These are phyloP conservation scores for Hemichromis elongatus DNA, from an alignment of 2,113 vertebrate genomes.

Conservation along the genomic window DNA sequence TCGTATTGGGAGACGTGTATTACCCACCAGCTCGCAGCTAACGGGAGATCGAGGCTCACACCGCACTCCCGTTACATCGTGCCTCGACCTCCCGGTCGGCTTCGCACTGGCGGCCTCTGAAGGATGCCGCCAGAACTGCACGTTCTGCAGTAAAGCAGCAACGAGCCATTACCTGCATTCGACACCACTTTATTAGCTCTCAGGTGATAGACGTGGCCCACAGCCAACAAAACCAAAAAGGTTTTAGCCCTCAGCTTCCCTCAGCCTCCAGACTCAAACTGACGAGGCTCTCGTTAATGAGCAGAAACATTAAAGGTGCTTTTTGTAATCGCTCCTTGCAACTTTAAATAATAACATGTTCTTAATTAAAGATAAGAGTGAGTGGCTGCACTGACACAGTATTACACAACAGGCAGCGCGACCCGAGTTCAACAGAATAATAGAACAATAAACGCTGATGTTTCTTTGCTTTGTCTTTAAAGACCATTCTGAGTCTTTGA, in stretches of 20 bases:
- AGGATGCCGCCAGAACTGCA: too few relatives aligned
- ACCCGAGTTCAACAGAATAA: neutral
- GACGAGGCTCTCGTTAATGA: neutral
- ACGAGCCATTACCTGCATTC: neutral
- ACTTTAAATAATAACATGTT: neutral
- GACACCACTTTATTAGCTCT: neutral
- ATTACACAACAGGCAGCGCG: neutral
- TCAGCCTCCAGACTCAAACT: neutral
- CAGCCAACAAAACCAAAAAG: neutral
- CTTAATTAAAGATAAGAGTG: neutral
- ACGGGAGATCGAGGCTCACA: too few relatives aligned
- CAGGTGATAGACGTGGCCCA: neutral
- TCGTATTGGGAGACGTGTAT: too few relatives aligned
- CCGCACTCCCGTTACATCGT: too few relatives aligned
- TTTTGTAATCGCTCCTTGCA: neutral
- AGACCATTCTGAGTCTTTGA: neutral
- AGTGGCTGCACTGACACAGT: neutral
- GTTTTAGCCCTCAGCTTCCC: neutral
- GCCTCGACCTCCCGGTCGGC: too few relatives aligned
- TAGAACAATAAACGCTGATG: neutral
- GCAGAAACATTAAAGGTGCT: neutral
- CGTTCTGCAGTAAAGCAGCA: neutral
- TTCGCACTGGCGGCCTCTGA: too few relatives aligned
- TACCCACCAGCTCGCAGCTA: too few relatives aligned
- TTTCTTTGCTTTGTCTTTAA: neutral